Percentiles rank a stretch among this genome's conserved stretches.
These are phyloP conservation scores for Spilosoma lubricipeda DNA, from an alignment of 2,888 invertebrate genomes.

Conservation along the genomic window DNA sequence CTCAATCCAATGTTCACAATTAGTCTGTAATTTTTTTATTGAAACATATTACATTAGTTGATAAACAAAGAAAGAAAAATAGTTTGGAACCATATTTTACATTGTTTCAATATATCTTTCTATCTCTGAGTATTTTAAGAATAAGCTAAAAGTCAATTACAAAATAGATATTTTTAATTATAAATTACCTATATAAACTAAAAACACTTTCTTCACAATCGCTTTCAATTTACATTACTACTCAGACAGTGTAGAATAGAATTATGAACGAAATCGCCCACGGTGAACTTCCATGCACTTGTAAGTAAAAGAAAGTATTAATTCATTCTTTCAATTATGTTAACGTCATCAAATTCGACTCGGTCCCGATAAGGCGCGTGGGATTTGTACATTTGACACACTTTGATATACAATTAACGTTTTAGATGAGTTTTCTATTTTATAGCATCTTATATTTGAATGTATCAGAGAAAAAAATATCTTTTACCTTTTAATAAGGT, in stretches of 20 bases:
- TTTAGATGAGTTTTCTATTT: conserved; percentile 8
- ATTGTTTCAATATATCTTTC: too few species aligned
- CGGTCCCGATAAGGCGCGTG: conserved; percentile 52
- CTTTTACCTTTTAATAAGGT: background rate
- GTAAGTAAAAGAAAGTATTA: conserved; percentile 49
- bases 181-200: too few species aligned
- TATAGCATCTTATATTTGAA: background rate
- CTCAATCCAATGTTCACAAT: background rate
- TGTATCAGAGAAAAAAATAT: background rate
- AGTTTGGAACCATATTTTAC: too few species aligned
- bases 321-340: conserved; percentile 52
- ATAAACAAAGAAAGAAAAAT: background rate
- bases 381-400: conserved; percentile 49
- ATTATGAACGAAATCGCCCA: conserved; percentile 37
- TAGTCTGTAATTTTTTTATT: background rate
- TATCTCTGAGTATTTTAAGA: too few species aligned
- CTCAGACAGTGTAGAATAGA: conserved; percentile 13
- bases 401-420: conserved; percentile 34
- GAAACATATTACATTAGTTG: background rate
- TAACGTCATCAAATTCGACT: conserved; percentile 56
- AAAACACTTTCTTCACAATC: background rate
- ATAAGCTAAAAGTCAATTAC: too few species aligned
- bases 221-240: conserved; percentile 11
- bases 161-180: too few species aligned
- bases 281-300: conserved; percentile 30